Base-by-base conservation (phyloP, 2,888 invertebrate genomes). In the Capitulum mitella region DNA sequence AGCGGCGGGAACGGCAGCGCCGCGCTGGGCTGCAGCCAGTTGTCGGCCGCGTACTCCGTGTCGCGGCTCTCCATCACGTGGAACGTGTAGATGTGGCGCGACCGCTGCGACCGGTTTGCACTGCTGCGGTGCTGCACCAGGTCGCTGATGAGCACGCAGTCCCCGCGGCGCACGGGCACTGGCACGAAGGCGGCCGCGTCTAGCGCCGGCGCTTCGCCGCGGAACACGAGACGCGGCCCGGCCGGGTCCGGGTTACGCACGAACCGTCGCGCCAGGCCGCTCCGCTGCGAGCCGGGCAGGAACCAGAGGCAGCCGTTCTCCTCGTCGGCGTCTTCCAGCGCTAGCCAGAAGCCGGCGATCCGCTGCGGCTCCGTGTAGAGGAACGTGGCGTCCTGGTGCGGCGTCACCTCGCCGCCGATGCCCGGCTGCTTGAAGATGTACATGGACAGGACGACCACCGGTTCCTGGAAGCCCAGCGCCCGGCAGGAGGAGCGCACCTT, bases 221-320 rank as follows among this genome's bases (percentile, higher is more conserved):
- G 93, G n/a, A 90, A 87, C 75, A 93, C 84, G 16, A 90, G 84
- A 58, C 90, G 89, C 26, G 87, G 85, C 0, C 90, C 88, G 40
- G 78, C 79, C 79, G 83, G 70, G 81, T 93, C 92, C 0, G 91
- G 90, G 84, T 92, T 94, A 80, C 92, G 88, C 0, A 91, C 83
- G 83, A 92, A 89, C 82, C 92, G 88, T 78, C 32, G n/a, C 29
- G 46, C 29, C 16, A 76, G 29, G 1, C 19, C 22, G 29, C 2
- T 19, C 84, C 91, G 92, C 86, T 99, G 98, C 0, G 98, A 98
- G 0, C 95, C 95, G 34, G 92, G 92, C 3, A 93, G 91, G 84
- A 97, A 92, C 90, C 94, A 95, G 8, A 99, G 88, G 84, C 98
- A 99, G 8, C 99, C 98, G 85, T 99, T 99, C 84, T 97, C 92